Conservation (phyloP, 2,113 vertebrate genomes). For the Oryzias melastigma region DNA sequence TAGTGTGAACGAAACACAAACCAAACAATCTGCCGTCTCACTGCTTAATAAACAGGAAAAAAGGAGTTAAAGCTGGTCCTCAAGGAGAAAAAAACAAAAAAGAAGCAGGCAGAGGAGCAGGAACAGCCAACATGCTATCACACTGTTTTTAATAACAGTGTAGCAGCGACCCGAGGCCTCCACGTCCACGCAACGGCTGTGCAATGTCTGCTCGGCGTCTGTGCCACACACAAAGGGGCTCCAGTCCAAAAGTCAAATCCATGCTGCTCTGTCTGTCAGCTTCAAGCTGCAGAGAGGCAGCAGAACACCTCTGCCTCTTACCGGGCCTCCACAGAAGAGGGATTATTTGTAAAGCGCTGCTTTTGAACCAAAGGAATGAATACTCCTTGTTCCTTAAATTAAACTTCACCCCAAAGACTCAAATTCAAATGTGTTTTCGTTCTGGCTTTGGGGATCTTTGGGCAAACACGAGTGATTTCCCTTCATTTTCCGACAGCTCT, state of each 20-base stretch:
- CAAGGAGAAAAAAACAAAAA: conserved; percentile 62
- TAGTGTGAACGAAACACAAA: neutral
- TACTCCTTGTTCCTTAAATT: neutral
- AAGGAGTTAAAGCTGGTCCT: conserved; percentile 50
- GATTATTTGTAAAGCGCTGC: neutral
- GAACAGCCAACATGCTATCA: conserved; percentile 78
- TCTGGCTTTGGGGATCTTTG: no score
- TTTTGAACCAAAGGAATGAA: neutral
- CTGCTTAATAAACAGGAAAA: conserved; percentile 48
- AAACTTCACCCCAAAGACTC: neutral
- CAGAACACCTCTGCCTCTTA: conserved; percentile 42
- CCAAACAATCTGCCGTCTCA: conserved; percentile 15
- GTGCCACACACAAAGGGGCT: conserved; percentile 67
- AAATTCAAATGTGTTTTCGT: no score
- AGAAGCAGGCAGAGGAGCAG: conserved; percentile 57
- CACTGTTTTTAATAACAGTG: conserved; percentile 78
- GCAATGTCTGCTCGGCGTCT: conserved; percentile 77
- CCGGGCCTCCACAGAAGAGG: conserved; percentile 3
- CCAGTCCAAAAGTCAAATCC: conserved; percentile 61
- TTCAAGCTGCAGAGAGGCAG: conserved; percentile 49
- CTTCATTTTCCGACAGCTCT: no score
- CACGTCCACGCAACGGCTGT: conserved; percentile 79
- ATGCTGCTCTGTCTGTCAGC: conserved; percentile 69
- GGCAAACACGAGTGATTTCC: no score
- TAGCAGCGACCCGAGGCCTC: conserved; percentile 71